Conservation (phyloP, 53 echinoderm and acorn worm genomes). For the Holothuria scabra region DNA sequence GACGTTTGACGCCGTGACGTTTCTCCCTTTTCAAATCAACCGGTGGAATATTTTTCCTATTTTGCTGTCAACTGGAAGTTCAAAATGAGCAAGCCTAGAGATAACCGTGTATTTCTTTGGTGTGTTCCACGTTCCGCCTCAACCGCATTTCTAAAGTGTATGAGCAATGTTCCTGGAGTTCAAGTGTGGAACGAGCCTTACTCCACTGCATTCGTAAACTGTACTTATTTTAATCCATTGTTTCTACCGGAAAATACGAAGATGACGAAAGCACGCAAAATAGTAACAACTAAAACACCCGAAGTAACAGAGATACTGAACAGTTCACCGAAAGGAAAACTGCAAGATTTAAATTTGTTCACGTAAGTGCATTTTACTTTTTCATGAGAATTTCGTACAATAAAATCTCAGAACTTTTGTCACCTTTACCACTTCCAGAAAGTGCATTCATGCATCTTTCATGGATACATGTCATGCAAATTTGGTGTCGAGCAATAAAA, state of each 20-base stretch:
- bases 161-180: constrained; percentile 28
- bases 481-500: no score
- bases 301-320: neutral
- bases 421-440: no score
- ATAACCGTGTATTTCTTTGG: constrained; percentile 10
- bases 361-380: neutral
- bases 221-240: neutral
- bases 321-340: constrained; percentile 3
- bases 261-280: constrained; percentile 1
- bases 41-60: no score
- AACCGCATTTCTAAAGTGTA: constrained; percentile 16
- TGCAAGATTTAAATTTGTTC: constrained; percentile 3
- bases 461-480: no score
- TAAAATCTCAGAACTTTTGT: neutral
- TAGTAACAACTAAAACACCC: neutral
- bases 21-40: no score
- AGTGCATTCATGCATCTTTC: no score
- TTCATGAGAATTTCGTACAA: neutral
- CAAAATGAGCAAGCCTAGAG: no score
- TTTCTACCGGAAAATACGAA: constrained; percentile 20
- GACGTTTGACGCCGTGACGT: no score
- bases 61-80: no score
- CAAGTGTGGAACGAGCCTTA: constrained; percentile 30
- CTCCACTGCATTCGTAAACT: neutral
- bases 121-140: constrained; percentile 34